Evolutionary conservation across 2,113 vertebrate genomes (phyloP), one percentile per base, ranked within the genome.

Genomic region (Planiliza haematocheilus): DNA sequence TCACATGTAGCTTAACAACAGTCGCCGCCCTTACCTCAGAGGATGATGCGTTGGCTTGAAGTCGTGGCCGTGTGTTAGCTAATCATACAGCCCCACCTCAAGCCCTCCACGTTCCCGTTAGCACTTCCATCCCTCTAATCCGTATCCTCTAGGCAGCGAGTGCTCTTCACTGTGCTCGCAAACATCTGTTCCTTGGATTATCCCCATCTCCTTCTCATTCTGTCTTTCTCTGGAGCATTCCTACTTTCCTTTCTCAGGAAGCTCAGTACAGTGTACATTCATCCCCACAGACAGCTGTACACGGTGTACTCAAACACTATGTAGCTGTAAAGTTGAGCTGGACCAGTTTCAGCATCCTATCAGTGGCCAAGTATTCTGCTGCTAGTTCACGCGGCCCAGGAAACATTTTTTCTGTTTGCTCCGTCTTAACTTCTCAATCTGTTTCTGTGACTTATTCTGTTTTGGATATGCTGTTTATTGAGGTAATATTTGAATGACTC

Each of bases 151-250:
- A 66, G 82, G 81, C 89, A 82, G 34, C 38, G 38, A 55, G 42
- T 10, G 11, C 67, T 82, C 75, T 68, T 70, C 57, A 7, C 51
- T 82, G 58, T 43, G 18, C 80, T 79, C 64, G 68, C 77, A 73
- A 81, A 89, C 90, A 92, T 93, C 88, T 93, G 88, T 75, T 86
- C 13, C 24, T 74, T 77, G 83, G 81, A 90, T 91, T 91, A 88
- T 82, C 69, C 82, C 42, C 88, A 68, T 82, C 79, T 82, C 80
- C 62, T 64, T 68, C 79, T 84, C 77, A 48, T 52, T 65, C 42
- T 1, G 76, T 52, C 62, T 81, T 73, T 74, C 83, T 89, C 89
- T 41, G 62, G 58, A 67, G 77, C 79, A 21, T 82, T 90, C 83
- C 72, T 18, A 16, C 67, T 75, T 68, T 81, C 53, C 73, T 81